Evolutionary conservation across 1,140 invertebrate genomes (phyloP), one percentile per base, ranked within the genome.

Genomic region (Meloidogyne exigua): DNA sequence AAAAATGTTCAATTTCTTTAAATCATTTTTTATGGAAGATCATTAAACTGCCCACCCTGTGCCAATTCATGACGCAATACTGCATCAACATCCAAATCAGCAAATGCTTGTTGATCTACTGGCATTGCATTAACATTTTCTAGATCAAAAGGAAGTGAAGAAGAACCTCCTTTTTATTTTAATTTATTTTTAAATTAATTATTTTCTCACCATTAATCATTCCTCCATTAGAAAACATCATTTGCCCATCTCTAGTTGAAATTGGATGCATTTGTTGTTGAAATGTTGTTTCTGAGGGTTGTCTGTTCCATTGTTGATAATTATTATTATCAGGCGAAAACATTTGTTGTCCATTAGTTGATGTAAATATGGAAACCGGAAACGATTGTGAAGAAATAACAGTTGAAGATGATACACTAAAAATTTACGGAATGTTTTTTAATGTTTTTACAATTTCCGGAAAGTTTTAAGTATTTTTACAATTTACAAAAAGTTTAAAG

Each of bases 41-140:
- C 75, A n/a, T n/a, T n/a, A 44, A 75, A 76, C 2, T 76, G 70
- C n/a, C 72, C 26, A 44, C 21, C 39, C 76, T 68, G 76, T 21
- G 76, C 44, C 42, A 79, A 32, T 26, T 78, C 76, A 44, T 79
- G 76, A 12, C 76, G 76, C 76, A 77, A 44, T 15, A 77, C 71
- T 12, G 76, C 42, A 13, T 77, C 76, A 74, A 77, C 26, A 64
- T 75, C 74, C 70, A 75, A 23, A 23, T 76, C 74, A 68, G 39
- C 42, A 21, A 78, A 36, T 44, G 73, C 26, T 26, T 42, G 21
- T 28, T 62, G 36, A 13, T 76, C 75, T 0, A 68, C 39, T 21
- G 76, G 65, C 76, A 78, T 78, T 5, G 75, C 75, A 65, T 73
- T 73, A 74, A 78, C 64, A 69, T 67, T 78, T 65, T 78, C 72